Evolutionary conservation across 2,888 invertebrate genomes (phyloP).

Genomic region (Cephus nigrinus): DNA sequence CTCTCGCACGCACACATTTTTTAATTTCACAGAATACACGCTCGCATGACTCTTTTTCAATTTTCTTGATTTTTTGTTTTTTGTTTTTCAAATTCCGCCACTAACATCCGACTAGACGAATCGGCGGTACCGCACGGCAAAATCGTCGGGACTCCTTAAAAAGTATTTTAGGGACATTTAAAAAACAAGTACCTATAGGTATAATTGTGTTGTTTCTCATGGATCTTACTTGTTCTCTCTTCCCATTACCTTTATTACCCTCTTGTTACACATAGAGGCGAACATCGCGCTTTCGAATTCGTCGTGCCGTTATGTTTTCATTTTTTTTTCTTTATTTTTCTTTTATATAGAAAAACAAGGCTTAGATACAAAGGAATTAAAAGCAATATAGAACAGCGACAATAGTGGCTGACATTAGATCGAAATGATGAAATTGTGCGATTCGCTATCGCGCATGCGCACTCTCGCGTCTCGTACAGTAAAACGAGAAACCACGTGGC

Average conservation of each 20-base stretch:
- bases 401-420: neutral
- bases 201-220: neutral
- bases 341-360: constrained; percentile 8
- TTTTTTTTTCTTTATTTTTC: neutral
- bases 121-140: neutral
- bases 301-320: neutral
- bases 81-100: neutral
- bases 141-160: constrained; percentile 1
- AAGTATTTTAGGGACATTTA: neutral
- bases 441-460: too few relatives aligned
- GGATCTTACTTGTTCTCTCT: neutral
- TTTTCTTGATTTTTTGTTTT: neutral
- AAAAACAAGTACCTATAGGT: neutral
- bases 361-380: neutral
- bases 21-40: constrained; percentile 14
- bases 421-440: too few relatives aligned
- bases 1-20: constrained; percentile 17
- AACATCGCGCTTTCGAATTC: neutral
- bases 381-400: neutral
- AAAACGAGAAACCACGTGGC: too few relatives aligned
- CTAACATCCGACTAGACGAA: neutral
- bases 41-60: constrained; percentile 10
- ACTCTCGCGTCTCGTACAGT: too few relatives aligned
- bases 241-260: neutral
- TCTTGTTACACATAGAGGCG: neutral